phyloP scores from a whole-genome alignment of 2,888 invertebrate species.

The Cheilosia soror region DNA sequence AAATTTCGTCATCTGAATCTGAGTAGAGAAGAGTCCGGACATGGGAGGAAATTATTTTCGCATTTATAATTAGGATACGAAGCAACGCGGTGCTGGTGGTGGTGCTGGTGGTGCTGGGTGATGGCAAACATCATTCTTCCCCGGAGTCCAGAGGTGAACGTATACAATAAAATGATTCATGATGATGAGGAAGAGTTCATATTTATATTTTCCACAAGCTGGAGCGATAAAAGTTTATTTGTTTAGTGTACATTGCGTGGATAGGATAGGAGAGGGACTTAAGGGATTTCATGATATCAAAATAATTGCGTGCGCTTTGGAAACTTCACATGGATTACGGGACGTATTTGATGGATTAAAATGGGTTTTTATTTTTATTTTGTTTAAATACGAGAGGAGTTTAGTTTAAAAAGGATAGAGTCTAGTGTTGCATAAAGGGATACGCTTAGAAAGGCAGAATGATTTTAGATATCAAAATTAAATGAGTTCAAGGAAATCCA shows the following conservation, averaged over 20 bases:
- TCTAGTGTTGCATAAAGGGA: background rate
- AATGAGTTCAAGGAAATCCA: background rate
- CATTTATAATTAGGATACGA: conserved; percentile 72
- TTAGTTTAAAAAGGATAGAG: background rate
- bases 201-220: conserved; percentile 67
- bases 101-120: background rate
- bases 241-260: conserved; percentile 52
- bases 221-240: conserved; percentile 66
- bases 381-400: conserved; percentile 40
- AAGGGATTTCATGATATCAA: conserved; percentile 67
- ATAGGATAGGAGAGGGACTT: conserved; percentile 20
- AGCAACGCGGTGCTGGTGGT: background rate
- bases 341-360: conserved; percentile 71
- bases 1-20: conserved; percentile 38
- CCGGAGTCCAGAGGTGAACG: conserved; percentile 20
- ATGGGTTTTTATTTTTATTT: conserved; percentile 33
- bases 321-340: conserved; percentile 69
- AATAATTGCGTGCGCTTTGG: conserved; percentile 72
- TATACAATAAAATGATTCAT: conserved; percentile 59
- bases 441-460: background rate
- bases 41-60: conserved; percentile 71
- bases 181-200: conserved; percentile 70
- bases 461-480: background rate
- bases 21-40: conserved; percentile 14
- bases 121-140: conserved; percentile 31